A percentile compares a stretch with the other conserved stretches of the same genome.
Evolutionary conservation across 2,888 invertebrate species (phyloP).

Genomic region (Podotricha telesiphe): DNA sequence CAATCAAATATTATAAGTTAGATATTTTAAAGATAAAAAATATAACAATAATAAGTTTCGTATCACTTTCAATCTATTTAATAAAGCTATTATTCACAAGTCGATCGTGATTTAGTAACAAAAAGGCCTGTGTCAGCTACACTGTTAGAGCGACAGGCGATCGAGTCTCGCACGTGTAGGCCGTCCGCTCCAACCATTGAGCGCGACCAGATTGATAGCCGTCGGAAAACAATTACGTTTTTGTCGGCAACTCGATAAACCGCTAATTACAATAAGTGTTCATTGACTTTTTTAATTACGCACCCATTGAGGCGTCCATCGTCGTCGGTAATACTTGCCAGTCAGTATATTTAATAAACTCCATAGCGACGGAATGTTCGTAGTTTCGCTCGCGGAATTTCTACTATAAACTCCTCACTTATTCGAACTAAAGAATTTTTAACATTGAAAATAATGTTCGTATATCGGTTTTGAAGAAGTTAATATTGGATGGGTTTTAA

Average conservation of each 20-base stretch:
- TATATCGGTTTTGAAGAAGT: slow-evolving; percentile 24
- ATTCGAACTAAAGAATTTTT: slow-evolving; percentile 54
- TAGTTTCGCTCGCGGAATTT: slow-evolving; percentile 74
- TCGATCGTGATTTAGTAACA: slow-evolving; percentile 34
- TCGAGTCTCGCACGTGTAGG: slow-evolving; percentile 56
- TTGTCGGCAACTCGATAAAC: slow-evolving; percentile 72
- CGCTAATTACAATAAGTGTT: slow-evolving; percentile 81
- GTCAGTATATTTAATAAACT: slow-evolving; percentile 81
- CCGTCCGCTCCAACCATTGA: slow-evolving; percentile 48
- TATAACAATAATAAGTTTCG: slow-evolving; percentile 4
- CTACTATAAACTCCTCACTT: slow-evolving; percentile 63
- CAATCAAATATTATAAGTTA: not conserved
- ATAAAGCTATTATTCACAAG: slow-evolving; percentile 36
- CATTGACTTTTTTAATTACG: slow-evolving; percentile 76
- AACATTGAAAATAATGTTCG: slow-evolving; percentile 50
- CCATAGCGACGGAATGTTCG: slow-evolving; percentile 59
- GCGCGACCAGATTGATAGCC: slow-evolving; percentile 60
- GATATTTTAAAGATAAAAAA: not conserved
- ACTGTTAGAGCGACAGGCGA: slow-evolving; percentile 37
- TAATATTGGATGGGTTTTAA: slow-evolving; percentile 34
- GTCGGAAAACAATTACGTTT: slow-evolving; percentile 80
- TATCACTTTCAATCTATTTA: slow-evolving; percentile 28
- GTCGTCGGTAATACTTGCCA: slow-evolving; percentile 75
- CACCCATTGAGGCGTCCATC: slow-evolving; percentile 68
- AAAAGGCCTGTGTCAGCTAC: slow-evolving; percentile 42